Base-by-base conservation (phyloP, 2,888 invertebrate genomes). In the Cancer borealis region DNA sequence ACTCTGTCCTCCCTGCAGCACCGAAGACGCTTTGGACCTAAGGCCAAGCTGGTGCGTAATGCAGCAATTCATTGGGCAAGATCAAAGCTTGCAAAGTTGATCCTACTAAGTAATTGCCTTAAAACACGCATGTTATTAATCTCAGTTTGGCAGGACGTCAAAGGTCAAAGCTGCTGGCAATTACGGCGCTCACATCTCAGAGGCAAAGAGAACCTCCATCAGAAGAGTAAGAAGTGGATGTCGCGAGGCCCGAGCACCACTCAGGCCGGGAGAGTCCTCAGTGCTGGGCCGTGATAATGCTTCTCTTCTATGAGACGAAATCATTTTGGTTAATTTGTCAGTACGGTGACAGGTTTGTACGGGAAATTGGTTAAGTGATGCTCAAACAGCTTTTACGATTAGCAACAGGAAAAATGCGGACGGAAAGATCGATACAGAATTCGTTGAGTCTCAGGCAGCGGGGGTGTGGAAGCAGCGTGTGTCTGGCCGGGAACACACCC, bases 141-240 rank as follows among this genome's bases (percentile, higher is more conserved):
- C 93, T 93, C 93, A 93, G 46, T 91, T 91, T 90, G 93, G 90
- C 84, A 93, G 39, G 49, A 91, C 49, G 93, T 93, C 93, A 93
- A 93, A 93, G 93, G 93, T 93, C 91, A 54, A 45, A 45, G 87
- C 54, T 93, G 8, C 54, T 49, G 54, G 45, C 45, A 89, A 93
- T 73, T 93, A 73, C 45, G 47, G 93, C 30, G 45, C 26, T n/a
- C 87, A 60, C 39, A 84, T 47, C 39, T 92, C 92, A 60, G 49
- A 88, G 92, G 88, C 88, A 79, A 91, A 45, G 66, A 79, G 73
- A 46, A 91, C 47, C 26, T 79, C 91, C 46, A 46, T 46, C 73
- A 73, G 54, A 79, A 73, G n/a, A 91, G 91, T 66, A n/a, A 30
- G 39, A 47, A 91, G 91, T 39, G 91, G 73, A 6, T 45, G 60